Evolutionary conservation across 2,888 invertebrate genomes (phyloP), one percentile per base, ranked within the genome.

Genomic region (Xylocampa areola): DNA sequence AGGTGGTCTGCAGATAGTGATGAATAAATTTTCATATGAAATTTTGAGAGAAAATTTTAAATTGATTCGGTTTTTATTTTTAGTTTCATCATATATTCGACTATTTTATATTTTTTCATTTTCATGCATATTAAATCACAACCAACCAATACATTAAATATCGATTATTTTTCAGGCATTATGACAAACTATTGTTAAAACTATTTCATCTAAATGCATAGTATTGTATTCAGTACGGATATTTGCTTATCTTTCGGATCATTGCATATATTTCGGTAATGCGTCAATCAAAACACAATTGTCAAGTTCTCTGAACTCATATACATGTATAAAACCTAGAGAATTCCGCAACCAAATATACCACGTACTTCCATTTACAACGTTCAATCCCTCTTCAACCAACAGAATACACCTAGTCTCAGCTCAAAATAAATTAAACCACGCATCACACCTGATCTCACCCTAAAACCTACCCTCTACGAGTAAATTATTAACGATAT

Each of bases 401-500:
- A 40, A 51, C 55, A 41, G 35, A 59, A 57, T 27, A 50, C 50
- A 63, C 49, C 11, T 43, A 64, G 55, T 59, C 58, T 58, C 68
- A 52, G 40, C 32, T 58, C 36, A 67, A 75, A 68, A 75, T 72
- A 78, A 78, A 79, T 76, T 74, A 70, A 77, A 74, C 71, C 76
- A 75, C 75, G 79, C 80, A 84, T 79, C 85, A 81, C 88, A 90
- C 87, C 89, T 89, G 89, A 88, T 85, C 88, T 79, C 81, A 77
- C 84, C 85, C 84, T 73, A 76, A 63, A 77, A 81, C 78, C 67
- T 77, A 82, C 79, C 85, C 82, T 80, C 85, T 77, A 82, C 89
- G 82, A 87, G 85, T 93, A 88, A 91, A 93, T 93, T 92, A 94
- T 94, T 89, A 91, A 94, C 93, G 88, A 89, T 91, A 92, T 92